phyloP scores from a whole-genome alignment of 2,888 invertebrate genomes.

The Diabrotica balteata region DNA sequence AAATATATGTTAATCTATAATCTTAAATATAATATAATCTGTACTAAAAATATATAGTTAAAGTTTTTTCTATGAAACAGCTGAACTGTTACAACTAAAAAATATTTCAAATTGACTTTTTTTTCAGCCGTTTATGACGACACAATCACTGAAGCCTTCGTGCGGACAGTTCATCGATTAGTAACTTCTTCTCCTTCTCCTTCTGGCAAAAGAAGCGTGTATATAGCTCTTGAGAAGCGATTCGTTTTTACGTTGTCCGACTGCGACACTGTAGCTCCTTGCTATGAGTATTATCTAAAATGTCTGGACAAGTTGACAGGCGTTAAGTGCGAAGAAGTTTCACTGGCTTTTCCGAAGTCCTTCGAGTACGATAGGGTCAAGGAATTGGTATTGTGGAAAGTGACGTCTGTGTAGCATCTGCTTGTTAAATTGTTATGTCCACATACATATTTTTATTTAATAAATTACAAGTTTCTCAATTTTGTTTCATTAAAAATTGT shows the following conservation, averaged over 20 bases:
- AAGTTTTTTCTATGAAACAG: no score
- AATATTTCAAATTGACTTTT: conserved; percentile 13
- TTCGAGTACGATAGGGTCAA: conserved; percentile 82
- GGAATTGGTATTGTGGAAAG: conserved; percentile 78
- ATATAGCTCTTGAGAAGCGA: conserved; percentile 83
- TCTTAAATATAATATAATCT: no score
- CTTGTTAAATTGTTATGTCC: no score
- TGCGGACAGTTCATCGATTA: conserved; percentile 74
- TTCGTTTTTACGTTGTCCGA: conserved; percentile 85
- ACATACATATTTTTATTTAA: no score
- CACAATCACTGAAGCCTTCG: conserved; percentile 79
- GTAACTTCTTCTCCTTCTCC: conserved; percentile 63
- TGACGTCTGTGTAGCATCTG: conserved; percentile 53
- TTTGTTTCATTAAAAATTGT: neutral
- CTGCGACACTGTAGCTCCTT: conserved; percentile 83
- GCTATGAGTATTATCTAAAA: conserved; percentile 82
- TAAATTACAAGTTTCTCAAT: neutral
- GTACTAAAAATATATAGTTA: no score
- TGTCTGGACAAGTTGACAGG: conserved; percentile 65
- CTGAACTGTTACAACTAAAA: no score
- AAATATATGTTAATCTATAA: no score
- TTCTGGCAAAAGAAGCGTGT: conserved; percentile 66
- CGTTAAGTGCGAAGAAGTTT: conserved; percentile 70
- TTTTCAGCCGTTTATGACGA: conserved; percentile 85
- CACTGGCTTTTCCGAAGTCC: conserved; percentile 78